Evolutionary conservation across 2,888 invertebrate species (phyloP), one percentile per base, ranked within the genome.

Genomic region (Aquatica leii): DNA sequence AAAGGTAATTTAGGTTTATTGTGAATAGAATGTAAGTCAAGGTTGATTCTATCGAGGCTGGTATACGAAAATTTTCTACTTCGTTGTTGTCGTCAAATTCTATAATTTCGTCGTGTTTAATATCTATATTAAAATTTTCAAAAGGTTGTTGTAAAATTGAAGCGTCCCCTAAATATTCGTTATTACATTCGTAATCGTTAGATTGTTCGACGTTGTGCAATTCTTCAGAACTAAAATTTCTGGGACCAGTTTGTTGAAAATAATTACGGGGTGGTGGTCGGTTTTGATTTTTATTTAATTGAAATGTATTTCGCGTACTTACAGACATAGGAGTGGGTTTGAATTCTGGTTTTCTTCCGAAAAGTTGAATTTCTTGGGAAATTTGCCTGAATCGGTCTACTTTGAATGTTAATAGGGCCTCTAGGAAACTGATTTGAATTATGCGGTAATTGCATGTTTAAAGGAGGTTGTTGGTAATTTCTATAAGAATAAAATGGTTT

Each of bases 1-100:
- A 62, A 62, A 1, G 65, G 65, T 58, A 59, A 53, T 52, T 60
- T 63, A 4, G 66, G 62, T 52, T 63, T 60, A 53, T 18, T 53
- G 8, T 2, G 49, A 9, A 59, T 11, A 11, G 53, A n/a, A n/a
- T n/a, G n/a, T n/a, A n/a, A n/a, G n/a, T n/a, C n/a, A n/a, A n/a
- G n/a, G n/a, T n/a, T n/a, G n/a, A n/a, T n/a, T n/a, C n/a, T n/a
- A n/a, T n/a, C n/a, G n/a, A n/a, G n/a, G n/a, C n/a, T n/a, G n/a
- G 14, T 65, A 40, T 34, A 4, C 1, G 52, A 64, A 59, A 60
- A 60, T 65, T 50, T 61, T 35, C 48, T 12, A 18, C 12, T 11
- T 48, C 12, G 15, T 21, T 9, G 35, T 49, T 52, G 8, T 41
- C 31, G 11, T n/a, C n/a, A n/a, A n/a, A n/a, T n/a, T n/a, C n/a